Evolutionary conservation across 2,888 invertebrate genomes (phyloP), one percentile per base, ranked within the genome.

Genomic region (Ophion ellenae): DNA sequence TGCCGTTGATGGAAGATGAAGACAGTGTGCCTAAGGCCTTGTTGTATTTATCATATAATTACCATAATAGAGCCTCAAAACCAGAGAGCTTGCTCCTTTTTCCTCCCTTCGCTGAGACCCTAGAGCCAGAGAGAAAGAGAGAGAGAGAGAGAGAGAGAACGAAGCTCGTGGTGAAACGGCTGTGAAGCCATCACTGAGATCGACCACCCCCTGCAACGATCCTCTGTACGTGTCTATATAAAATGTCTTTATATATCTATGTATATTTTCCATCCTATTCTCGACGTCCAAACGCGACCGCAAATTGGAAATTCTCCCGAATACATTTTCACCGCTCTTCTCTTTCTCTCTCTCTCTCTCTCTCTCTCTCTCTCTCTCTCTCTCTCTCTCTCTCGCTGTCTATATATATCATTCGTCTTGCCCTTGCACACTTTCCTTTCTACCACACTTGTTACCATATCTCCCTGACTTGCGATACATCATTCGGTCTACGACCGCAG

Each of bases 11-110:
- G 87, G 86, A 83, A 88, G 88, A 89, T 89, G 89, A 90, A 92
- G 91, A 92, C 91, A 91, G 89, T 90, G 47, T 47, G 93, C 93
- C 92, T 88, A 86, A 90, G 92, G 93, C 91, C 92, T 93, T 93
- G 93, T 93, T 93, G 93, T 94, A 94, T 94, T 94, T 94, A 94
- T 94, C 94, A 94, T 94, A 93, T 94, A 94, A 94, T 94, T 94
- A 94, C 92, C 93, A 94, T 94, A 93, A 94, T 93, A 93, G 92
- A 93, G 92, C 92, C 89, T 89, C 70, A 78, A 89, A 91, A 90
- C 87, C 84, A 86, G 24, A 75, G 66, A 79, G 78, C 69, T 70
- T 7, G 57, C 36, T 61, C 76, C 77, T 86, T 81, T 76, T 76
- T 47, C 61, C 47, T 57, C 78, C 71, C 71, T 63, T 64, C 61